These are phyloP conservation scores for Trichomalopsis sarcophagae DNA, from an alignment of 1,140 invertebrate species.

Conservation along the genomic window DNA sequence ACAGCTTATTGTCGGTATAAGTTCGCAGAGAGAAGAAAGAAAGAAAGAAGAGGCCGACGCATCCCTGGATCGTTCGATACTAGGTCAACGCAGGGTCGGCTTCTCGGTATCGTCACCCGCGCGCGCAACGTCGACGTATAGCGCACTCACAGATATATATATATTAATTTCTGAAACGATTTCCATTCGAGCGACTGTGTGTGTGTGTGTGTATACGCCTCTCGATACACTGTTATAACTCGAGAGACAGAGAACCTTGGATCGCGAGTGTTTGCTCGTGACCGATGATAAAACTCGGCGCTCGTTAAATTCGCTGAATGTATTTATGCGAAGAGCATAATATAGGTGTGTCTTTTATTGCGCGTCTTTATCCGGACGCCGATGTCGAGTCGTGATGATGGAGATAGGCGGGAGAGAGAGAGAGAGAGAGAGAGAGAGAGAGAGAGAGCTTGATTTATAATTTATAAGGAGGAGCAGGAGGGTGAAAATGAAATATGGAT, in stretches of 20 bases:
- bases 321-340: neutral
- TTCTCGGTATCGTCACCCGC: neutral
- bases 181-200: neutral
- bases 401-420: neutral
- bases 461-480: too few species aligned
- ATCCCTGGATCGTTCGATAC: neutral
- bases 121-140: neutral
- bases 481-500: too few species aligned
- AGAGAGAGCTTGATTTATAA: too few species aligned
- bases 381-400: neutral
- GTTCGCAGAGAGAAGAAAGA: too few species aligned
- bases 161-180: slow-evolving; percentile 37
- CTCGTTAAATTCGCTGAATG: neutral
- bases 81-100: slow-evolving; percentile 29
- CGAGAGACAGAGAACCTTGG: neutral
- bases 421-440: too few species aligned
- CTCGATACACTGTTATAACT: too few species aligned
- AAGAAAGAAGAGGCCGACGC: neutral
- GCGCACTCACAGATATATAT: neutral
- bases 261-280: neutral
- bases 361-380: neutral
- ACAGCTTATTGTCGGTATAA: too few species aligned
- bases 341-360: neutral
- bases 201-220: too few species aligned
- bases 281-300: neutral